Conservation (phyloP, 2,797 vertebrate genomes). For the Dallia pectoralis region DNA sequence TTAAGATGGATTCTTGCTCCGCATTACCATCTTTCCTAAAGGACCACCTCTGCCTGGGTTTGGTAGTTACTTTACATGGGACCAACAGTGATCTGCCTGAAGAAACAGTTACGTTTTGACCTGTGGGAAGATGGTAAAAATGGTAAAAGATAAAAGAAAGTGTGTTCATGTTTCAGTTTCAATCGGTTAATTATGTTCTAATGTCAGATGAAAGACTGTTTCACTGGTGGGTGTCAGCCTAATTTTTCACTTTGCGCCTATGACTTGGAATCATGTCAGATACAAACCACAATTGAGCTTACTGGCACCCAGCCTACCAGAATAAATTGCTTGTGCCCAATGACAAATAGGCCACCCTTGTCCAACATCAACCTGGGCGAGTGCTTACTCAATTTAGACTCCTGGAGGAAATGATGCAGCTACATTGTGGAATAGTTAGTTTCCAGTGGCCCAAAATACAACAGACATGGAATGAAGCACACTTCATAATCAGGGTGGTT, state of each 20-base stretch:
- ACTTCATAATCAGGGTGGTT: neutral
- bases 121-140: conserved; percentile 29
- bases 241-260: too few species aligned
- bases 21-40: conserved; percentile 7
- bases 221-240: neutral
- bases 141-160: neutral
- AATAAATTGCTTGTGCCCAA: too few species aligned
- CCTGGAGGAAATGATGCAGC: too few species aligned
- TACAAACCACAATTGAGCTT: too few species aligned
- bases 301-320: too few species aligned
- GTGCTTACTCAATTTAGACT: too few species aligned
- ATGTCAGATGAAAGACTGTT: neutral
- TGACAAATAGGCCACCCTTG: too few species aligned
- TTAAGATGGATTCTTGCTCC: conserved; percentile 45
- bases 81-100: conserved; percentile 61
- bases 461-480: neutral
- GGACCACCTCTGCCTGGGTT: conserved; percentile 51
- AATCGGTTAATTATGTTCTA: neutral
- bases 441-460: neutral
- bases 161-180: neutral
- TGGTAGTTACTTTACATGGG: conserved; percentile 46
- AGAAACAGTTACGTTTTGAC: conserved; percentile 22
- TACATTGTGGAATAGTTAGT: too few species aligned
- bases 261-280: too few species aligned
- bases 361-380: too few species aligned